A percentile compares a stretch with the other conserved stretches of the same genome.
These are phyloP conservation scores for Saccopteryx bilineata DNA, from an alignment of 2,113 vertebrate genomes.

Conservation along the genomic window DNA sequence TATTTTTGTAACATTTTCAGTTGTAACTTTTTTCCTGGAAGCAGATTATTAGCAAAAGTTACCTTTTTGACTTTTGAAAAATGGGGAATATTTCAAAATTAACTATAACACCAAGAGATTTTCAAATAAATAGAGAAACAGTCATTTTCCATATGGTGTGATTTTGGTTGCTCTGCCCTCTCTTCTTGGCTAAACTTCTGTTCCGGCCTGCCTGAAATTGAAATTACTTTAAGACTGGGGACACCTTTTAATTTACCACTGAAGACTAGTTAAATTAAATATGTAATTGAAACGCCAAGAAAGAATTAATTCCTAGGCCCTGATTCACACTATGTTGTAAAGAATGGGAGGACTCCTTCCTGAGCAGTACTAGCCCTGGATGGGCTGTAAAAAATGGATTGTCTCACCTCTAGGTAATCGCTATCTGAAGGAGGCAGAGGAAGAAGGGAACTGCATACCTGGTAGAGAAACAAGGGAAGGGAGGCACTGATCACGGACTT, in stretches of 20 bases:
- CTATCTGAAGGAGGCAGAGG: background rate
- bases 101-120: background rate
- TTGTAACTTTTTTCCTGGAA: background rate
- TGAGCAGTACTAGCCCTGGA: background rate
- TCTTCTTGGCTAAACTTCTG: background rate
- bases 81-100: background rate
- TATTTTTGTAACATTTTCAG: slow-evolving; percentile 29
- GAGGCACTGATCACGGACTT: background rate
- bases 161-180: background rate
- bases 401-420: background rate
- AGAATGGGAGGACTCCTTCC: background rate
- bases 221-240: background rate
- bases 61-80: background rate
- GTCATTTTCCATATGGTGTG: background rate
- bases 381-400: background rate
- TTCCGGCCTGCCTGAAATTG: background rate
- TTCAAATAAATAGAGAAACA: background rate
- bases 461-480: background rate
- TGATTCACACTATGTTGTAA: background rate
- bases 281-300: background rate
- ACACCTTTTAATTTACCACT: background rate
- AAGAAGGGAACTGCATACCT: background rate
- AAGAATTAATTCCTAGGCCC: background rate
- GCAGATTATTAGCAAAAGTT: background rate
- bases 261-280: background rate